phyloP scores from a whole-genome alignment of 2,113 vertebrate genomes.

The cat (Felis catus) region DNA sequence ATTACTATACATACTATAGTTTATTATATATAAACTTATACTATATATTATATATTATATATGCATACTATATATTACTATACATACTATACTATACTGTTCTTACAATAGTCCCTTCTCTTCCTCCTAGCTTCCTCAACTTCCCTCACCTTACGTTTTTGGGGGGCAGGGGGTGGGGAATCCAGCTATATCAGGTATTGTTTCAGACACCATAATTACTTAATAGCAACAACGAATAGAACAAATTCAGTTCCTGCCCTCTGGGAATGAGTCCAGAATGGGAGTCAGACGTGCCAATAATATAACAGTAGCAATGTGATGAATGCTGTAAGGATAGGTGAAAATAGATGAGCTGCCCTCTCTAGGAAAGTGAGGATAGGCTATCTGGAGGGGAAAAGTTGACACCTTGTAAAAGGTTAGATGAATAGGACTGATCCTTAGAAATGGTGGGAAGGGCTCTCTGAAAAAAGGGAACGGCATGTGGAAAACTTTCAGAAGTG shows the following conservation, averaged over 20 bases:
- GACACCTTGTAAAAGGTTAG: background rate
- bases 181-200: background rate
- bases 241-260: background rate
- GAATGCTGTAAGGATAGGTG: background rate
- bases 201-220: background rate
- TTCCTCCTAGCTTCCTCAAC: background rate
- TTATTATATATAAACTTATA: no score
- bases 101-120: background rate
- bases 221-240: background rate
- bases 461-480: background rate
- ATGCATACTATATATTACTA: no score
- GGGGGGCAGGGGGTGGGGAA: no score
- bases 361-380: background rate
- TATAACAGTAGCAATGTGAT: background rate
- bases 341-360: background rate
- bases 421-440: background rate
- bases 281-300: background rate
- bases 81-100: no score
- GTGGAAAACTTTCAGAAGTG: background rate
- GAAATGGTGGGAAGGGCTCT: background rate
- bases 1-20: background rate
- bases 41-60: no score
- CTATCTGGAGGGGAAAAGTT: background rate
- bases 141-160: background rate
- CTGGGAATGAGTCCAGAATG: background rate